Conservation (phyloP, 2,113 vertebrate genomes). For the Cavia porcellus region DNA sequence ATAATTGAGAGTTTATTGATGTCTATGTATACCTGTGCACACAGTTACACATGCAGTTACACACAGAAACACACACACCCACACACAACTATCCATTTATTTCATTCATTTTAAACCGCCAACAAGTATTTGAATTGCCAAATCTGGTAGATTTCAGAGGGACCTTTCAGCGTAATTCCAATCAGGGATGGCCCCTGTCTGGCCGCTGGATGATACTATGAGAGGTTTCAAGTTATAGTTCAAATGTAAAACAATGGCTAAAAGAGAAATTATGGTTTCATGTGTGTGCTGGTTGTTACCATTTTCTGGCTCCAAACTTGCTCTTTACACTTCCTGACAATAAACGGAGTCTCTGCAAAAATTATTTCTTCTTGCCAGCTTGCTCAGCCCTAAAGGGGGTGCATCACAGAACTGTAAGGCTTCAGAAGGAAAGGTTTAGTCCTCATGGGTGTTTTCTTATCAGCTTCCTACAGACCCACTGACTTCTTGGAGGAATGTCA, state of each 20-base stretch:
- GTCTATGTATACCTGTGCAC: background rate
- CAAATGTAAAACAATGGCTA: background rate
- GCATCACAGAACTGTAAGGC: background rate
- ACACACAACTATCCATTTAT: background rate
- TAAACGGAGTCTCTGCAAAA: background rate
- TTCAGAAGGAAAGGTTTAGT: background rate
- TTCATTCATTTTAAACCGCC: background rate
- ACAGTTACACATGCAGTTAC: background rate
- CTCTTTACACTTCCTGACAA: accelerated
- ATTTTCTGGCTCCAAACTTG: background rate
- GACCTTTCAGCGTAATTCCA: background rate
- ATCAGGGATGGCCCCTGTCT: background rate
- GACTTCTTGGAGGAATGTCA: background rate
- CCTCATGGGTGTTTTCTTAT: background rate
- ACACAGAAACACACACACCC: background rate
- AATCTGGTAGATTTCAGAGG: background rate
- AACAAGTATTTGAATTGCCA: background rate
- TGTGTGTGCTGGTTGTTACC: background rate
- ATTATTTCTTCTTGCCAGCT: background rate
- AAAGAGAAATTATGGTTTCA: background rate
- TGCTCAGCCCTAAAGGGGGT: background rate
- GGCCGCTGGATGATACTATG: background rate
- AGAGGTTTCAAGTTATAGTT: background rate
- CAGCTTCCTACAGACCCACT: background rate
- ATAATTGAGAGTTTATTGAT: background rate